Conservation (phyloP, 2,888 invertebrate genomes). For the Pheosia gnoma region DNA sequence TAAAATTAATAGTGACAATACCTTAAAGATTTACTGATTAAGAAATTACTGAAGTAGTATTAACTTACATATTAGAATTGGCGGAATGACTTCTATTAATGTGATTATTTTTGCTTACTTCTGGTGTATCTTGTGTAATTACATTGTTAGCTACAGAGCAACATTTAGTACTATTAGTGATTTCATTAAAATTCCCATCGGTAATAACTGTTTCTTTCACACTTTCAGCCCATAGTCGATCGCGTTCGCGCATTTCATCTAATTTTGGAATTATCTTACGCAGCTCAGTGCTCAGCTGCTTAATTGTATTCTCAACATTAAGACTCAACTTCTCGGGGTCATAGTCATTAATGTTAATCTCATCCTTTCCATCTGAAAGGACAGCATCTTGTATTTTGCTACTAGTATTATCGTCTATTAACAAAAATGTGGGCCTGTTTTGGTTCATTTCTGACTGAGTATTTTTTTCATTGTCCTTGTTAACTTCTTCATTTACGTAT, state of each 20-base stretch:
- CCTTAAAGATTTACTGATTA: neutral
- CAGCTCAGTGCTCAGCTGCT: constrained; percentile 75
- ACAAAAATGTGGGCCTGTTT: constrained; percentile 77
- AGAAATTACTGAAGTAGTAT: neutral
- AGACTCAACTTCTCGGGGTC: constrained; percentile 70
- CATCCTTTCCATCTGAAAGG: constrained; percentile 84
- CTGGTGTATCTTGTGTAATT: constrained; percentile 36
- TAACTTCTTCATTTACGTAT: constrained; percentile 51
- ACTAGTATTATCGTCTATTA: constrained; percentile 67
- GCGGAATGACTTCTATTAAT: constrained; percentile 36
- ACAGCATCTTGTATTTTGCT: constrained; percentile 83
- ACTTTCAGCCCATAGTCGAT: constrained; percentile 66
- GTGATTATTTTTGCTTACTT: constrained; percentile 33
- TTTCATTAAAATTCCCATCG: constrained; percentile 74
- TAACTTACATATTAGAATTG: constrained; percentile 50
- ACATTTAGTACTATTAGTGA: constrained; percentile 49
- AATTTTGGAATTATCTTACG: constrained; percentile 79
- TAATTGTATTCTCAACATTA: constrained; percentile 76
- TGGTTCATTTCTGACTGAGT: constrained; percentile 71
- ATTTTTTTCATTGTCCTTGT: constrained; percentile 71
- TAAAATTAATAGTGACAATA: neutral
- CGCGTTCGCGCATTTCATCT: constrained; percentile 77
- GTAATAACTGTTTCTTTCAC: constrained; percentile 51
- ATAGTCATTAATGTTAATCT: constrained; percentile 74
- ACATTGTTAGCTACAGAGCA: constrained; percentile 32